These are phyloP conservation scores for Tortrix viridana DNA, from an alignment of 2,888 invertebrate genomes.

Conservation along the genomic window DNA sequence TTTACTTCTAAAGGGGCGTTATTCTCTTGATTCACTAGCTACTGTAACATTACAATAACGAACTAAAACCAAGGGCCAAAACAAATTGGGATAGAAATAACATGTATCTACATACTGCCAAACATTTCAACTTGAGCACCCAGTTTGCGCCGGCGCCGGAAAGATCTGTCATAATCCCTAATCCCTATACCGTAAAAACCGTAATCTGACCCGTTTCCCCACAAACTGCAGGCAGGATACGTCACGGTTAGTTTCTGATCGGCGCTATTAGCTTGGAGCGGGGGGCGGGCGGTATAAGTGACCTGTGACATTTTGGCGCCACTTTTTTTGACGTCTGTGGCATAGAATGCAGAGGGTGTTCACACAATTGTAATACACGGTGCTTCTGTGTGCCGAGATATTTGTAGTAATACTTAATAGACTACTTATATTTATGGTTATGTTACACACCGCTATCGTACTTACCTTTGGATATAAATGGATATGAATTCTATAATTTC, in stretches of 20 bases:
- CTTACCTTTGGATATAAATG: no score
- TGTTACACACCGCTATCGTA: no score
- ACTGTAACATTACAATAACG: no score
- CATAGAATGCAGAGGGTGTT: neutral
- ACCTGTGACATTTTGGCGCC: slow-evolving; percentile 76
- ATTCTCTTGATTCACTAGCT: no score
- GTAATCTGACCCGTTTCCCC: slow-evolving; percentile 12
- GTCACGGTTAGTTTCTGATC: slow-evolving; percentile 61
- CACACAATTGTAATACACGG: neutral
- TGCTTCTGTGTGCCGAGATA: neutral
- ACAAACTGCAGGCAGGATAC: slow-evolving; percentile 7
- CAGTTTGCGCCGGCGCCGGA: slow-evolving; percentile 9
- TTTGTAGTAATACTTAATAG: neutral
- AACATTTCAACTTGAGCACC: neutral
- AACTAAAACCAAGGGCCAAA: no score
- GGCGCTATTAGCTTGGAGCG: slow-evolving; percentile 49
- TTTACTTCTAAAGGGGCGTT: no score
- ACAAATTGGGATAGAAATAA: no score
- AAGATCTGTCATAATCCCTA: slow-evolving; percentile 6
- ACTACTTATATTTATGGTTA: no score
- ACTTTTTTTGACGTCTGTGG: slow-evolving; percentile 42
- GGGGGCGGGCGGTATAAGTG: slow-evolving; percentile 52
- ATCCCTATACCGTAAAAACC: neutral
- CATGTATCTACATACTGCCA: no score
- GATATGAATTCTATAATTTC: no score